Percentiles rank a stretch among this genome's conserved stretches.
Conservation (phyloP, 2,113 vertebrate species). For the Neogale vison region DNA sequence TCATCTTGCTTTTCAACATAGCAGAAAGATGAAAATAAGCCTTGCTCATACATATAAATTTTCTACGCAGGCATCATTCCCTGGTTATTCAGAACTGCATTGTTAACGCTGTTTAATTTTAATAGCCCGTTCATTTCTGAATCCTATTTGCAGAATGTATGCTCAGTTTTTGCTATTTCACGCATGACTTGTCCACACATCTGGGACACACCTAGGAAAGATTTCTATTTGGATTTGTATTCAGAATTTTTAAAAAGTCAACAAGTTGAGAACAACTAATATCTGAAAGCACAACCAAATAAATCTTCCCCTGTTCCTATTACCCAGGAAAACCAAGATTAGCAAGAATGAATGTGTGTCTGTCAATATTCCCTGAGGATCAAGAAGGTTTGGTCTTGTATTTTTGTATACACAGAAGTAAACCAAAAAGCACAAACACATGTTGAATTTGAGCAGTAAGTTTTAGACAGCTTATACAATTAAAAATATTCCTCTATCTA, state of each 20-base stretch:
- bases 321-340: neutral
- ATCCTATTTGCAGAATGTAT: neutral
- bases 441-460: neutral
- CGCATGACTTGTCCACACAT: neutral
- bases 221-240: slow-evolving; percentile 5
- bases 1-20: slow-evolving; percentile 44
- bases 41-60: neutral
- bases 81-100: neutral
- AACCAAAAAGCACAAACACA: neutral
- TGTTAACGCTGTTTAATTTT: neutral
- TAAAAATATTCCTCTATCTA: neutral
- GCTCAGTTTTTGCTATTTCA: neutral
- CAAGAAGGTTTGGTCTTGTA: neutral
- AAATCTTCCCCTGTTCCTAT: neutral
- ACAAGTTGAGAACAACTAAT: neutral
- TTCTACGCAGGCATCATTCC: neutral
- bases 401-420: slow-evolving; percentile 20
- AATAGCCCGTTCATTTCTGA: neutral
- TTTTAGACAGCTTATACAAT: neutral
- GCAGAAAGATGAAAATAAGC: neutral
- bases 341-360: neutral
- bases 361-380: neutral
- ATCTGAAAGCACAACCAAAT: slow-evolving; percentile 17
- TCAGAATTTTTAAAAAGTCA: neutral
- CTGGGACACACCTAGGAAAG: neutral